Conservation (phyloP, 37 sponge, comb jelly and placozoan genomes). For the Aphrocallistes beatrix region DNA sequence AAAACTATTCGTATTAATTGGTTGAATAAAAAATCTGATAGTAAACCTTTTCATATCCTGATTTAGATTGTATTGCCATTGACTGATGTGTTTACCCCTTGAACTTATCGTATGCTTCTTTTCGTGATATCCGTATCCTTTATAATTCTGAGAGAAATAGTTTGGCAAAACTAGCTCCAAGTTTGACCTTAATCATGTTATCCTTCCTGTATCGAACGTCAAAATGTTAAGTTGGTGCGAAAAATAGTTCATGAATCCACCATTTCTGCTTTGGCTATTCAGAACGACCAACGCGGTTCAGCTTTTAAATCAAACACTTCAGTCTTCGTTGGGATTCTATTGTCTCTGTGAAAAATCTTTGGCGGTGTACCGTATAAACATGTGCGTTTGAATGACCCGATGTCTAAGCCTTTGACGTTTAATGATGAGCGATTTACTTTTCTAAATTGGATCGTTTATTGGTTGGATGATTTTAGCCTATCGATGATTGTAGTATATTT, state of each 20-base stretch:
- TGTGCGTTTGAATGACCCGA: neutral
- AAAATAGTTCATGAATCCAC: neutral
- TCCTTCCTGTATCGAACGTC: neutral
- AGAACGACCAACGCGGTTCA: neutral
- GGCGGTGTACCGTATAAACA: neutral
- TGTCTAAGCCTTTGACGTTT: neutral
- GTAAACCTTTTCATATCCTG: neutral
- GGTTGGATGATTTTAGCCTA: neutral
- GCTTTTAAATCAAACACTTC: neutral
- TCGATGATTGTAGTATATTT: too few relatives aligned
- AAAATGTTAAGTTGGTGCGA: neutral
- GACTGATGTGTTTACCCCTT: neutral
- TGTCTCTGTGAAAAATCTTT: neutral
- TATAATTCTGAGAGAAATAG: neutral
- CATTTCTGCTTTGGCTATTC: neutral
- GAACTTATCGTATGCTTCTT: neutral
- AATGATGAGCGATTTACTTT: neutral
- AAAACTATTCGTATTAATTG: slow-evolving; percentile 8
- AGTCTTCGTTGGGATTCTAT: neutral
- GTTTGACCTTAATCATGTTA: neutral
- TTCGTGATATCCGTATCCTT: neutral
- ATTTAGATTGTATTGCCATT: neutral
- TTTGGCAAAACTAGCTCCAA: neutral
- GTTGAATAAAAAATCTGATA: neutral
- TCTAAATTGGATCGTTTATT: neutral